These are phyloP conservation scores for Nycticorax nycticorax DNA, from an alignment of 2,113 vertebrate genomes.

Conservation along the genomic window DNA sequence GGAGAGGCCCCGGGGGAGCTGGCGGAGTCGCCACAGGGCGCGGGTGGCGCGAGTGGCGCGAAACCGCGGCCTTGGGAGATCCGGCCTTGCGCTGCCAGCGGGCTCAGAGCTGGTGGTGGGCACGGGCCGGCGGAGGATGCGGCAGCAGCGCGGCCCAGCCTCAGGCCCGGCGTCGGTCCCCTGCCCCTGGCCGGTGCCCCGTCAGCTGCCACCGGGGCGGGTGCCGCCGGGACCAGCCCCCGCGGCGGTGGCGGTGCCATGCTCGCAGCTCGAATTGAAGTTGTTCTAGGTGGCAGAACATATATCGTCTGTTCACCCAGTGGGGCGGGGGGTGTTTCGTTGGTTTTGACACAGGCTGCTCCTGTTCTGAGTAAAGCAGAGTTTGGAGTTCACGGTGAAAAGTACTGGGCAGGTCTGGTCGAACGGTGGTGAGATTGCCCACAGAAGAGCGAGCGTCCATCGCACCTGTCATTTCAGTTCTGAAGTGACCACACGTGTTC, in stretches of 20 bases:
- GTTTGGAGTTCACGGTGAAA: background rate
- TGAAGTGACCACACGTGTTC: background rate
- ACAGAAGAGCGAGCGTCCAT: accelerated
- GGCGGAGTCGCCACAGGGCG: background rate
- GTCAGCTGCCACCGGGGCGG: background rate
- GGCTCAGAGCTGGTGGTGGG: background rate
- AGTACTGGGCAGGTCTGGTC: accelerated
- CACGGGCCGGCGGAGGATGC: background rate
- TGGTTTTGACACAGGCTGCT: background rate
- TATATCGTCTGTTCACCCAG: accelerated
- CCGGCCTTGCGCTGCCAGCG: background rate
- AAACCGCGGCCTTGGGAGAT: background rate
- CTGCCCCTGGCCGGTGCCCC: accelerated
- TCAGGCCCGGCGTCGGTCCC: background rate
- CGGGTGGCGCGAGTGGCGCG: background rate
- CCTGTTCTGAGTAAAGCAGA: background rate
- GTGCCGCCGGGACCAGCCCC: background rate
- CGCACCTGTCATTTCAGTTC: accelerated
- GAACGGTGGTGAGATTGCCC: background rate
- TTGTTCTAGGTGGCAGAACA: accelerated
- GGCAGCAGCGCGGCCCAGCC: background rate
- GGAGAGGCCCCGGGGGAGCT: background rate
- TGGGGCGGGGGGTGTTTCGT: no score
- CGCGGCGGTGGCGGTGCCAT: background rate
- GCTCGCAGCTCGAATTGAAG: accelerated